Conservation (phyloP, 2,113 vertebrate genomes). For the Polypterus senegalus region DNA sequence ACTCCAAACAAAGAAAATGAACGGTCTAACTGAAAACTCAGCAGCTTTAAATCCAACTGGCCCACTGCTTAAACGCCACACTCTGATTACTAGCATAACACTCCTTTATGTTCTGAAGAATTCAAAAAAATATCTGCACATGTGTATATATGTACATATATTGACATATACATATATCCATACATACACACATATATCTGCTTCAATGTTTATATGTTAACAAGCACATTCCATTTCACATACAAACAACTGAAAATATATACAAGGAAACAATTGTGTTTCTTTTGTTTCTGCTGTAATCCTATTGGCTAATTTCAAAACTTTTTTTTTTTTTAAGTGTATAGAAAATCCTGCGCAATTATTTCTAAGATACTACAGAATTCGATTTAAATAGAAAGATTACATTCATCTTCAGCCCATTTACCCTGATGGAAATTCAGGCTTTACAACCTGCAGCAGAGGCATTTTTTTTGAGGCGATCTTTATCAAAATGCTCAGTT, state of each 20-base stretch:
- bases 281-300: constrained; percentile 26
- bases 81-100: no score
- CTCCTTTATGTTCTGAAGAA: no score
- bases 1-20: no score
- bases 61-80: no score
- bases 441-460: constrained; percentile 33
- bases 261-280: constrained; percentile 24
- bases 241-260: constrained; percentile 41
- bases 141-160: background rate
- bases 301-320: constrained; percentile 11
- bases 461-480: constrained; percentile 3
- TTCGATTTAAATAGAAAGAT: constrained; percentile 22
- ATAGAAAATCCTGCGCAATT: constrained; percentile 44
- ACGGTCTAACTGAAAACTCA: no score
- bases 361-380: constrained; percentile 22
- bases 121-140: no score
- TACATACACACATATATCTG: constrained; percentile 17
- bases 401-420: constrained; percentile 40
- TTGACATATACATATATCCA: background rate
- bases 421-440: constrained; percentile 40
- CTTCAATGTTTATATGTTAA: constrained; percentile 31
- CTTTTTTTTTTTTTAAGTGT: constrained; percentile 37
- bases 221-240: constrained; percentile 27
- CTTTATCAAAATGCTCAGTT: constrained; percentile 36
- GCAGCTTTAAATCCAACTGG: no score